phyloP scores from a whole-genome alignment of 2,797 vertebrate species.

The Mastacembelus armatus region DNA sequence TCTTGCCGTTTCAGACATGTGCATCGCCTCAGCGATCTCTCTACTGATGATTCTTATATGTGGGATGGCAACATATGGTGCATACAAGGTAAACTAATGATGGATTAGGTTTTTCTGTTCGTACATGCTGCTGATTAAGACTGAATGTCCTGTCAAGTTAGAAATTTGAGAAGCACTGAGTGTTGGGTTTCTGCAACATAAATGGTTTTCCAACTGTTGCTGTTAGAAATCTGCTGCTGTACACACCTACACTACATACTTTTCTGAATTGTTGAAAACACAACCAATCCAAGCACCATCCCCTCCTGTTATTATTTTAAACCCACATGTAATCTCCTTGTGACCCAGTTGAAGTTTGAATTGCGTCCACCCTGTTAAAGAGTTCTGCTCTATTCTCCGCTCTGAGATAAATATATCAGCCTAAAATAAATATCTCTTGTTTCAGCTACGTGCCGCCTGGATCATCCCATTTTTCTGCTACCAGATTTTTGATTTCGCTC shows the following conservation, averaged over 20 bases:
- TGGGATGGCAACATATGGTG: conserved; percentile 96
- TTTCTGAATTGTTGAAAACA: conserved; percentile 2
- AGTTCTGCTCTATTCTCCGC: conserved; percentile 2
- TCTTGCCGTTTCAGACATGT: conserved; percentile 87
- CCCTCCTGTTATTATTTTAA: conserved; percentile 7
- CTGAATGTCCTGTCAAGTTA: neutral
- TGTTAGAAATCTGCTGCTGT: neutral
- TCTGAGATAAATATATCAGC: conserved; percentile 18
- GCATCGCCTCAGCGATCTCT: conserved; percentile 94
- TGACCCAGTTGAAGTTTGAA: conserved; percentile 4
- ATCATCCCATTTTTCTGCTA: conserved; percentile 99
- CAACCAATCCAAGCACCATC: neutral
- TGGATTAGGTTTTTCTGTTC: neutral
- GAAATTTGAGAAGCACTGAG: neutral
- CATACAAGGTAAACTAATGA: conserved; percentile 89
- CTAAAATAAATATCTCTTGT: conserved; percentile 34
- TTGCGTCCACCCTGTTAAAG: too few species aligned
- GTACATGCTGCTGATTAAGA: neutral
- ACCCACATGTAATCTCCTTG: conserved; percentile 11
- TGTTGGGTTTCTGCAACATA: neutral
- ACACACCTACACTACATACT: neutral
- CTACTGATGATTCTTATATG: conserved; percentile 97
- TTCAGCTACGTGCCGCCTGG: conserved; percentile 94
- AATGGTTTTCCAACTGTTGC: neutral
- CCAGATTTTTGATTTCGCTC: conserved; percentile 97